Evolutionary conservation across 2,113 vertebrate genomes (phyloP), one percentile per base, ranked within the genome.

Genomic region (Numida meleagris): DNA sequence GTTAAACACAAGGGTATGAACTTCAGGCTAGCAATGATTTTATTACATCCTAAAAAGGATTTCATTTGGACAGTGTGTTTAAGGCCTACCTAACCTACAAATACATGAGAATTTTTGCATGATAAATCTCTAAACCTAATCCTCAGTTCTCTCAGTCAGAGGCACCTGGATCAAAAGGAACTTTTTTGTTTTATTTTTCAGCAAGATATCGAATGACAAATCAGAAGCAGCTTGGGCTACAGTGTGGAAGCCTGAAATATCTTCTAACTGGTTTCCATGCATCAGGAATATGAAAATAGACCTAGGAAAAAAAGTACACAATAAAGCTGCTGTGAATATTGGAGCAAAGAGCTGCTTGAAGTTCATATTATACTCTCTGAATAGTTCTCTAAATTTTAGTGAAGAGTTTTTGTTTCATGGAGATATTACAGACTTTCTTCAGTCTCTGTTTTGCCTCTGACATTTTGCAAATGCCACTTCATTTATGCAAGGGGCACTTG

Each of bases 391-490:
- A 9, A 7, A 53, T 85, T 89, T 82, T 38, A 24, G 1, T 36
- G 20, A 38, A 79, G 12, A 61, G 14, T 29, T 85, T 80, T 68
- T 80, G 12, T 71, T 74, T 86, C 25, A 36, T 50, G 51, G 63
- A 45, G 45, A 40, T 59, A 16, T 36, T 62, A 23, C 40, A 79
- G 43, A 76, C 10, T 82, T 68, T 73, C 16, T 84, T 51, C 19
- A 31, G 15, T 9, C 45, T 12, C n/a, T n/a, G 12, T 21, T 3
- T 12, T 4, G 14, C 19, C 5, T 12, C 8, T 2, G 6, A 21
- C 8, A 7, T 42, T 85, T 43, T 46, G 38, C 20, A 48, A 65
- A 48, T 76, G 5, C 7, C 9, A 14, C 12, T 78, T 45, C 19
- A 12, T 3, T 82, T 93, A 33, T 70, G 5, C 16, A 50, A 25